Conservation (phyloP, 2,888 invertebrate species). For the Ennomos erosarius region DNA sequence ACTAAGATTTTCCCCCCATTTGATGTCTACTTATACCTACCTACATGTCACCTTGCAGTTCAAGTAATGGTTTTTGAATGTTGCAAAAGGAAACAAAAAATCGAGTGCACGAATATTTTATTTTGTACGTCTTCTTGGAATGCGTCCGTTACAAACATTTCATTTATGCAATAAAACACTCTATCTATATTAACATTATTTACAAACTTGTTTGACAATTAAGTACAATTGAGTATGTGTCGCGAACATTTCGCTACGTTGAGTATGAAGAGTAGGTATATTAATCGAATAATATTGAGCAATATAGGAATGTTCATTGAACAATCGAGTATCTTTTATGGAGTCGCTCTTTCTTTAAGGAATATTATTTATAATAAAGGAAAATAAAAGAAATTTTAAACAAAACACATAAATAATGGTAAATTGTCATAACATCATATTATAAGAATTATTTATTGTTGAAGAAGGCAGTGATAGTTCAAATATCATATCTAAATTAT, state of each 20-base stretch:
- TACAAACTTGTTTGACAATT: slow-evolving; percentile 58
- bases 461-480: slow-evolving; percentile 40
- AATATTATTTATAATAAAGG: background rate
- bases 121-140: slow-evolving; percentile 78
- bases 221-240: slow-evolving; percentile 70
- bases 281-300: slow-evolving; percentile 51
- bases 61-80: too few relatives aligned
- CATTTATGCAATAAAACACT: slow-evolving; percentile 60
- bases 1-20: too few relatives aligned
- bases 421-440: slow-evolving; percentile 25
- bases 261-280: slow-evolving; percentile 59
- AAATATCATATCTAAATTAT: slow-evolving; percentile 28
- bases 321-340: slow-evolving; percentile 39
- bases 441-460: slow-evolving; percentile 40
- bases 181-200: slow-evolving; percentile 62
- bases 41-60: too few relatives aligned
- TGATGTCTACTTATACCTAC: too few relatives aligned
- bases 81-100: slow-evolving; percentile 50
- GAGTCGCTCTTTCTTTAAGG: slow-evolving; percentile 20
- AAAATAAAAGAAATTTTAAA: slow-evolving; percentile 18
- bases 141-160: slow-evolving; percentile 70
- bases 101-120: slow-evolving; percentile 81
- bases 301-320: slow-evolving; percentile 52
- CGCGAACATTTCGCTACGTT: slow-evolving; percentile 61
- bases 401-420: slow-evolving; percentile 22